Percentiles rank a stretch among this genome's conserved stretches.
Conservation (phyloP, 2,888 invertebrate genomes). For the Cosmorhoe ocellata region DNA sequence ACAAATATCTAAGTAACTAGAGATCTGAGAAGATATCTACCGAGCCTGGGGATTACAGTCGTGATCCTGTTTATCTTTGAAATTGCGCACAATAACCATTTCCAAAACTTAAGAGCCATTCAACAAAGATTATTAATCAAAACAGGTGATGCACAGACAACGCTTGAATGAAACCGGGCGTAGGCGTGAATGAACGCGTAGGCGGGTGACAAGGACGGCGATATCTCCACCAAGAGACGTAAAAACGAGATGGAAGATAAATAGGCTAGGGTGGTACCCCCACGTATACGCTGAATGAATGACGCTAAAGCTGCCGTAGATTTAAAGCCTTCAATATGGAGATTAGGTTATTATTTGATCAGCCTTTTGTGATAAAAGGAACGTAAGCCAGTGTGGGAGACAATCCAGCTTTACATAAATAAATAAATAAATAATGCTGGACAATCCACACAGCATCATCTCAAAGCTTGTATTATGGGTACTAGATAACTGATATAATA, state of each 20-base stretch:
- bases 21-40: too few relatives aligned
- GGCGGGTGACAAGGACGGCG: conserved; percentile 47
- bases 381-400: background rate
- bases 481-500: too few relatives aligned
- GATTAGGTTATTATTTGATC: conserved; percentile 21
- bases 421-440: too few relatives aligned
- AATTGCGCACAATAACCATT: conserved; percentile 8
- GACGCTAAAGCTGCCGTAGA: conserved; percentile 44
- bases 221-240: conserved; percentile 5
- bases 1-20: too few relatives aligned
- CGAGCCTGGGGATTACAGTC: too few relatives aligned
- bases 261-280: conserved; percentile 38
- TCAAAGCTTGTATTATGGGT: too few relatives aligned
- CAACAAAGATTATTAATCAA: conserved; percentile 41
- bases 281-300: conserved; percentile 58
- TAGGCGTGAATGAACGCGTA: conserved; percentile 66
- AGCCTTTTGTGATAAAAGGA: background rate
- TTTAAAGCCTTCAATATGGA: conserved; percentile 23
- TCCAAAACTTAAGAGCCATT: conserved; percentile 12
- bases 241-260: conserved; percentile 15
- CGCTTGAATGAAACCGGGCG: conserved; percentile 58
- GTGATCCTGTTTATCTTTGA: too few relatives aligned
- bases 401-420: background rate
- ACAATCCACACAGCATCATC: too few relatives aligned
- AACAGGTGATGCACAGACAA: conserved; percentile 40